These are phyloP conservation scores for Sus cebifrons DNA, from an alignment of 2,797 vertebrate species.

Conservation along the genomic window DNA sequence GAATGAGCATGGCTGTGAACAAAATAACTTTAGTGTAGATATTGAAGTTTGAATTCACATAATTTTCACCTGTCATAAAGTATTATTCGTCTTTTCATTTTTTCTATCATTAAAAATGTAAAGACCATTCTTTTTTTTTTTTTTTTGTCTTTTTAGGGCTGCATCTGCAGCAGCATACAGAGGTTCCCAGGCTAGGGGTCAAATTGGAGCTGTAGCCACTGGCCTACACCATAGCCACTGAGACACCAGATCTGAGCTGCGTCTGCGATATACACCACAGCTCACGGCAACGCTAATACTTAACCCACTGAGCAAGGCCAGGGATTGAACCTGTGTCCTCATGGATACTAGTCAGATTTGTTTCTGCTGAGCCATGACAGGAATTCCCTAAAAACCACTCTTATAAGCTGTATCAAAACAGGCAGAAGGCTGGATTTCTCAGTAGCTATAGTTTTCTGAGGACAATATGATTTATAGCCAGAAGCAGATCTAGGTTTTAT, in stretches of 20 bases:
- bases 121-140: background rate
- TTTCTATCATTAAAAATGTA: constrained; percentile 21
- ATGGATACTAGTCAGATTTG: too few species aligned
- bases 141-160: too few species aligned
- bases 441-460: background rate
- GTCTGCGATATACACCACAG: too few species aligned
- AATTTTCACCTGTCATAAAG: background rate
- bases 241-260: too few species aligned
- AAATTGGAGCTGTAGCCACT: too few species aligned
- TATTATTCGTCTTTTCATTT: constrained; percentile 10
- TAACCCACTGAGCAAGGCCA: too few species aligned
- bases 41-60: background rate
- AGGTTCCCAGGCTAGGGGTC: too few species aligned
- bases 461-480: background rate
- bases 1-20: background rate
- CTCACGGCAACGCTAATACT: too few species aligned
- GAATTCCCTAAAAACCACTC: background rate
- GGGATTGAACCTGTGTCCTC: too few species aligned
- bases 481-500: constrained; percentile 29
- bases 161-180: too few species aligned
- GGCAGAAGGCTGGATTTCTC: background rate
- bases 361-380: too few species aligned
- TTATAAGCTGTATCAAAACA: background rate
- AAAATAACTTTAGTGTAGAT: background rate
- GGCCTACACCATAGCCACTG: too few species aligned